Evolutionary conservation across 2,888 invertebrate genomes (phyloP), one percentile per base, ranked within the genome.

Genomic region (Hyposoter didymator): DNA sequence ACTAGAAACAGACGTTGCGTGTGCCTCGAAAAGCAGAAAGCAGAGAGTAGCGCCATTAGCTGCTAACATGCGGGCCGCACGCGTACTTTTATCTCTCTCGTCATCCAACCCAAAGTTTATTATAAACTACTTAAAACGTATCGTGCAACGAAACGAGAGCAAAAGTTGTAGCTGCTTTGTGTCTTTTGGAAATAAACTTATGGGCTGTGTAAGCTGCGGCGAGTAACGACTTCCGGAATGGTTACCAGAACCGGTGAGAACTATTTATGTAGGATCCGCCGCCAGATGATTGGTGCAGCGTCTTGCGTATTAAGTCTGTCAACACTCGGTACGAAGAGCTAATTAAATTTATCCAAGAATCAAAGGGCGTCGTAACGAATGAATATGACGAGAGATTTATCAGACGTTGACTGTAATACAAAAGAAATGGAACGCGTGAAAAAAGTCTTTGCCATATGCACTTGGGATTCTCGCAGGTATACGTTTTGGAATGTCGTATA

Each of bases 1-100:
- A 85, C 84, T 73, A 64, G 84, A 87, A 87, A 82, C 87, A 87
- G 87, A 83, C 86, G 72, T 66, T 75, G 55, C 32, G 55, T 73
- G 78, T 73, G 78, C 73, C 64, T 83, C 72, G 49, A 67, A 74
- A 79, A 75, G 55, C 62, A 49, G 39, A 59, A 32, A 49, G 32
- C n/a, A 62, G 28, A 39, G 39, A 39, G 39, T 14, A 28, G 14
- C 22, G 4, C 1, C 28, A 10, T 39, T 39, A 28, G 75, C 73
- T 19, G 19, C 49, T n/a, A 35, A 45, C 59, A 39, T 32, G 22
- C 67, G 43, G 12, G 14, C n/a, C 1, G 4, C 66, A 66, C 3
- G n/a, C 39, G n/a, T 8, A 39, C 32, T 35, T n/a, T 39, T 39
- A 19, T 66, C n/a, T 35, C 19, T 66, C 39, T 39, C 28, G 49